Conservation (phyloP, 2,113 vertebrate genomes). For the Mormyrus lacerda region DNA sequence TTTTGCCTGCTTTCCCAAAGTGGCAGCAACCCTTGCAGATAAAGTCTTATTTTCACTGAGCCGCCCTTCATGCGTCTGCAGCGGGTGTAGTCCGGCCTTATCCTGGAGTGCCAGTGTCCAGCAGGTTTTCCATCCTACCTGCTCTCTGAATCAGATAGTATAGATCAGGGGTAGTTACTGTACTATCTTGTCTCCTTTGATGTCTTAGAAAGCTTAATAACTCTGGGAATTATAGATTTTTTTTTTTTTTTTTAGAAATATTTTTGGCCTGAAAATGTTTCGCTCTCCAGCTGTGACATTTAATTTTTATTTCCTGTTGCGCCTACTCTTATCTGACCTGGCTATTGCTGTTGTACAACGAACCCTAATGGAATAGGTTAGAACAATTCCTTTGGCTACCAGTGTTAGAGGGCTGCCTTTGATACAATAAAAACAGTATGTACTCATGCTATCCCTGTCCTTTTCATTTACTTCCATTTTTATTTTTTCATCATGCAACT, state of each 20-base stretch:
- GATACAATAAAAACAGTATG: constrained; percentile 27
- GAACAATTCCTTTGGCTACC: constrained; percentile 6
- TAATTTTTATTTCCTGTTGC: constrained; percentile 40
- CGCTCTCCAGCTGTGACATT: background rate
- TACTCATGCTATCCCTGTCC: constrained; percentile 78
- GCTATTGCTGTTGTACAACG: constrained; percentile 23
- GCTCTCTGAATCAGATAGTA: background rate
- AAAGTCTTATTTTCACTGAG: background rate
- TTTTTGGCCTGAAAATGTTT: constrained; percentile 18
- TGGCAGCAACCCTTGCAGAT: background rate
- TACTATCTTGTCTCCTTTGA: background rate
- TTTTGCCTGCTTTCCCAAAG: background rate
- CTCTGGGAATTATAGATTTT: too few species aligned
- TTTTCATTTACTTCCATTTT: constrained; percentile 89
- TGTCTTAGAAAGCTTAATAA: background rate
- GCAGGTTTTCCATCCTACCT: background rate
- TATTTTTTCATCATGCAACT: constrained; percentile 95
- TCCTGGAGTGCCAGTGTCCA: background rate
- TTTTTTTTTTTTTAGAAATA: background rate
- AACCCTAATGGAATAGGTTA: constrained; percentile 10
- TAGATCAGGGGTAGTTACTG: too few species aligned
- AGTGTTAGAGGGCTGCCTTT: constrained; percentile 44
- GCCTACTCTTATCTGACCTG: constrained; percentile 62
- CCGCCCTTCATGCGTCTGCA: background rate
- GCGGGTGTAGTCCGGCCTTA: background rate